A percentile compares a stretch with the other conserved stretches of the same genome.
These are phyloP conservation scores for Lasioglossum pauxillum DNA, from an alignment of 2,888 invertebrate species.

Conservation along the genomic window DNA sequence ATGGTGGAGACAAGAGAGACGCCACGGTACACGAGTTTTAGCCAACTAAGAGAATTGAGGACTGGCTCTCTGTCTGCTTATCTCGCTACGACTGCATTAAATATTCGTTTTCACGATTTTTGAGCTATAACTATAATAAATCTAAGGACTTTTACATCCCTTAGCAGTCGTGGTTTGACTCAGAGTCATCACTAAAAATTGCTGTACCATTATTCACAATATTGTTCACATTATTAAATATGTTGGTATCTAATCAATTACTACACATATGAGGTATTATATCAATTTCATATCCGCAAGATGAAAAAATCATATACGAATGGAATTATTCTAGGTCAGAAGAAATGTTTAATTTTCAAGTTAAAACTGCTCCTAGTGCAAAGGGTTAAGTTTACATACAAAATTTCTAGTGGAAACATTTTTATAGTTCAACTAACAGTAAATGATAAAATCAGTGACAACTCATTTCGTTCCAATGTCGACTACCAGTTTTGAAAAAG, in stretches of 20 bases:
- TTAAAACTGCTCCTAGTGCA: too few relatives aligned
- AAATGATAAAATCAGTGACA: neutral
- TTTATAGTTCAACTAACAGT: neutral
- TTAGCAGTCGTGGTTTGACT: too few relatives aligned
- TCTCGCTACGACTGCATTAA: neutral
- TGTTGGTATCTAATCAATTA: too few relatives aligned
- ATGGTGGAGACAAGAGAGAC: slow-evolving; percentile 8
- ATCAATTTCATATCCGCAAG: too few relatives aligned
- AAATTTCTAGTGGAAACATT: neutral
- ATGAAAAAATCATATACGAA: too few relatives aligned
- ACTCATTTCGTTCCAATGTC: neutral
- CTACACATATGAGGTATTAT: too few relatives aligned
- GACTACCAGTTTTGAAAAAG: neutral
- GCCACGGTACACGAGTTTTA: neutral
- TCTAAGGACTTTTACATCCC: neutral
- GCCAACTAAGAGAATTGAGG: neutral
- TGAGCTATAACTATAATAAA: neutral
- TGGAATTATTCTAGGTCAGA: too few relatives aligned
- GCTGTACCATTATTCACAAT: too few relatives aligned
- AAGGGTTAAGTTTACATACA: neutral
- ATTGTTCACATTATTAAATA: too few relatives aligned
- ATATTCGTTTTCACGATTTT: neutral
- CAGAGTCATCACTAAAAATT: too few relatives aligned
- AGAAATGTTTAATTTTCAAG: too few relatives aligned
- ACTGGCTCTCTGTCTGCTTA: neutral